Conservation (phyloP, 2,797 vertebrate genomes). For the Chromis chromis region DNA sequence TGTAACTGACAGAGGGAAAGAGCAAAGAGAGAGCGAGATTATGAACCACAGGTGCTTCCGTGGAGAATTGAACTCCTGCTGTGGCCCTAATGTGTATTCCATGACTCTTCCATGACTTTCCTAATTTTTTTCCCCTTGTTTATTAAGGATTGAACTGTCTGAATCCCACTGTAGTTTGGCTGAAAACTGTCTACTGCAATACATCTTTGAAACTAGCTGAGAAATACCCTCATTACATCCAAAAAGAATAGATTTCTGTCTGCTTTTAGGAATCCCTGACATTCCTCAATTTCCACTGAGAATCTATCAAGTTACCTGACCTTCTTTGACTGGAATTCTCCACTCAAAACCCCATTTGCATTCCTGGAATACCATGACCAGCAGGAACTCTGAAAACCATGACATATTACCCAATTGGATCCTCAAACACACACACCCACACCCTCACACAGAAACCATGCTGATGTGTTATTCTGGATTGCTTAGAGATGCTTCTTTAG, state of each 20-base stretch:
- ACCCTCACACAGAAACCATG: conserved; percentile 4
- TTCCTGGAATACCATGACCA: conserved; percentile 73
- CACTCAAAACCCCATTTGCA: conserved; percentile 48
- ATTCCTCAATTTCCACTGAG: conserved; percentile 52
- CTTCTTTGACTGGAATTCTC: conserved; percentile 49
- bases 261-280: conserved; percentile 10
- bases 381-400: conserved; percentile 55
- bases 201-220: conserved; percentile 1
- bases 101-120: conserved; percentile 27
- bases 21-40: conserved; percentile 31
- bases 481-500: conserved; percentile 59
- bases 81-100: conserved; percentile 46
- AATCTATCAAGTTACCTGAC: conserved; percentile 51
- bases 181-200: background rate
- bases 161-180: conserved; percentile 7
- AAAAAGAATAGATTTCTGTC: background rate
- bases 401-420: conserved; percentile 61
- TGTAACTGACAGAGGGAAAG: conserved; percentile 34
- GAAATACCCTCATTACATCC: background rate
- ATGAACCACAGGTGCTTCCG: conserved; percentile 67
- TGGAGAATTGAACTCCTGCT: conserved; percentile 33
- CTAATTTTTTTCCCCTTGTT: conserved; percentile 3
- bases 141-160: conserved; percentile 10
- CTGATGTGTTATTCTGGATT: conserved; percentile 52
- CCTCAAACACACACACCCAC: conserved; percentile 1